Base-by-base conservation (phyloP, 2,113 vertebrate species). In the Actenoides lindsayi region DNA sequence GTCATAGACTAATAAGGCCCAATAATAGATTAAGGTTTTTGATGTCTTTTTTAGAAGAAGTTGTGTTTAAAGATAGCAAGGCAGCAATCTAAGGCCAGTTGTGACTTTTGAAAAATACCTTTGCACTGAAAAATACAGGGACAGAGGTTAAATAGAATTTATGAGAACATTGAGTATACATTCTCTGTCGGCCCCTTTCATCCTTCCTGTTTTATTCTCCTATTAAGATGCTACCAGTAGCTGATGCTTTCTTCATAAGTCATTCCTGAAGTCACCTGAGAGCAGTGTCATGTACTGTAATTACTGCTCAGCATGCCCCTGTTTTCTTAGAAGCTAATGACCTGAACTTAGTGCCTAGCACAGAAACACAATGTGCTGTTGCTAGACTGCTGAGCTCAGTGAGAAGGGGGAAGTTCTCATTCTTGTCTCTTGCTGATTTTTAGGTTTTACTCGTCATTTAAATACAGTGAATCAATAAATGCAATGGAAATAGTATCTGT, bases 221-320 rank as follows among this genome's bases (percentile, higher is more conserved):
- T 65, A 6, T 70, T 86, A 78, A 68, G 53, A 71, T 82, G 81
- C 57, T 83, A 13, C 13, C 23, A 44, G 56, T 71, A 70, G 65
- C 35, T 70, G 56, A 63, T 74, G 44, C 21, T 71, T 83, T 87
- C 57, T 92, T 75, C 73, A 50, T 83, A 89, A 71, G 69, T 94
- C 88, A 79, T 89, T 90, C 31, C 24, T 65, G 48, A 69, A 89
- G 92, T 89, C 88, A 84, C 86, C 92, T 65, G 86, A 83, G 93
- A 93, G 65, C 60, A 37, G 65, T 90, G 88, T 87, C 83, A 35
- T 18, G 69, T 78, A 71, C 89, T 94, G 85, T 87, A 91, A 92
- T 90, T 92, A 84, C 48, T 87, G 83, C 86, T 84, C 53, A 92
- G 86, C 62, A 37, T 82, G 62, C 69, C 44, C 46, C 64, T 90